Conservation (phyloP, 1,140 invertebrate species). For the Drosophila micromelanica region DNA sequence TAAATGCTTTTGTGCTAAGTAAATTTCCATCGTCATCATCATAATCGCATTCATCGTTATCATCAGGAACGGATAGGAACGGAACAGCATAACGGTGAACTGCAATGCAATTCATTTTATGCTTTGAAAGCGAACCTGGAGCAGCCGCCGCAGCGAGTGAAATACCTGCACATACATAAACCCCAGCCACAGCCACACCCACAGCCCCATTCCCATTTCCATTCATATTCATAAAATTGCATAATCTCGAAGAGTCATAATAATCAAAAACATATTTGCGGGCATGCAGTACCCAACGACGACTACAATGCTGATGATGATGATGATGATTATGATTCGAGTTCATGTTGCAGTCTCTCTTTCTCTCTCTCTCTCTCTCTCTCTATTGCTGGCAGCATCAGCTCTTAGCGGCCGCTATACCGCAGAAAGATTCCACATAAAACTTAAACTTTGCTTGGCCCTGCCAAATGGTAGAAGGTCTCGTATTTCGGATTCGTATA, state of each 20-base stretch:
- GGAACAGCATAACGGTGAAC: constrained; percentile 19
- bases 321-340: constrained; percentile 6
- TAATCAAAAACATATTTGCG: constrained; percentile 83
- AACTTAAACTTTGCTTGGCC: constrained; percentile 70
- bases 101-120: constrained; percentile 54
- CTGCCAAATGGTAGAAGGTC: constrained; percentile 28
- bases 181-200: constrained; percentile 5
- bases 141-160: constrained; percentile 21
- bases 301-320: not conserved
- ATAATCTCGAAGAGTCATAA: constrained; percentile 83
- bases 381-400: not conserved
- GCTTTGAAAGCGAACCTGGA: constrained; percentile 21
- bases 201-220: constrained; percentile 48
- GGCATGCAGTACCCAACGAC: constrained; percentile 38
- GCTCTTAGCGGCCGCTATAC: constrained; percentile 39
- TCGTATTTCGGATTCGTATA: constrained; percentile 16
- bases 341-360: constrained; percentile 1
- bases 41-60: constrained; percentile 13
- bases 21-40: constrained; percentile 45
- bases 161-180: constrained; percentile 29
- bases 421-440: constrained; percentile 63
- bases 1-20: constrained; percentile 57
- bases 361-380: not conserved
- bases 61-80: constrained; percentile 7
- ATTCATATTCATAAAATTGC: constrained; percentile 84